Conservation (phyloP, 2,888 invertebrate genomes). For the Parelbella ahira region DNA sequence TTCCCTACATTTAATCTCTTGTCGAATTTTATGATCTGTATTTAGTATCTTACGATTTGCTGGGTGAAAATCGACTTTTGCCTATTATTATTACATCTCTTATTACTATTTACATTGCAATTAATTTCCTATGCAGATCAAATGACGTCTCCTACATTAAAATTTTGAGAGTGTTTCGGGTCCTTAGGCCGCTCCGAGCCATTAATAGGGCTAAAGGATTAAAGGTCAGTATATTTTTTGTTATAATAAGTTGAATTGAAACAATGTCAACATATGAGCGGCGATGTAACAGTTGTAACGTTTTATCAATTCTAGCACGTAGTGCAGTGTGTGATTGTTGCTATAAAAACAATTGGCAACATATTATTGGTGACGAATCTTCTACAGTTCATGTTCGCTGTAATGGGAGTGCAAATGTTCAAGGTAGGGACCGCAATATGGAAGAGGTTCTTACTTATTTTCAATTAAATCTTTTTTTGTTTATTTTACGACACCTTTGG, state of each 20-base stretch:
- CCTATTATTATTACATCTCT: too few species aligned
- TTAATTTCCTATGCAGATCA: slow-evolving; percentile 82
- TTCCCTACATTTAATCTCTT: too few species aligned
- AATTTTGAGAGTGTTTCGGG: slow-evolving; percentile 97
- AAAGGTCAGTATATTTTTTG: slow-evolving; percentile 87
- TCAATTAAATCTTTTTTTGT: slow-evolving; percentile 25
- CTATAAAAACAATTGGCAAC: slow-evolving; percentile 99
- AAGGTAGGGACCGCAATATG: slow-evolving; percentile 88
- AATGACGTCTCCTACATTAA: slow-evolving; percentile 96
- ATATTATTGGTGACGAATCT: slow-evolving; percentile 99
- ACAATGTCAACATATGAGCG: slow-evolving; percentile 13
- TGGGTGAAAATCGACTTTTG: too few species aligned
- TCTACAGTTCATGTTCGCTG: slow-evolving; percentile 99
- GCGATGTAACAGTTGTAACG: slow-evolving; percentile 27
- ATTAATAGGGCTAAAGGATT: slow-evolving; percentile 99
- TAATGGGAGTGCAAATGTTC: slow-evolving; percentile 99
- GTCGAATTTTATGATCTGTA: too few species aligned
- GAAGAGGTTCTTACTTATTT: neutral
- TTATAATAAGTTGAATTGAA: neutral
- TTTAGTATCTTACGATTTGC: too few species aligned
- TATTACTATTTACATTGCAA: too few species aligned
- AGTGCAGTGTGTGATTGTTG: slow-evolving; percentile 99
- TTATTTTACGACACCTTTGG: slow-evolving; percentile 70
- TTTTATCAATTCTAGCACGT: slow-evolving; percentile 90
- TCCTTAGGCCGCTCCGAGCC: slow-evolving; percentile 97